phyloP scores from a whole-genome alignment of 2,888 invertebrate genomes.

The Leucoma salicis region DNA sequence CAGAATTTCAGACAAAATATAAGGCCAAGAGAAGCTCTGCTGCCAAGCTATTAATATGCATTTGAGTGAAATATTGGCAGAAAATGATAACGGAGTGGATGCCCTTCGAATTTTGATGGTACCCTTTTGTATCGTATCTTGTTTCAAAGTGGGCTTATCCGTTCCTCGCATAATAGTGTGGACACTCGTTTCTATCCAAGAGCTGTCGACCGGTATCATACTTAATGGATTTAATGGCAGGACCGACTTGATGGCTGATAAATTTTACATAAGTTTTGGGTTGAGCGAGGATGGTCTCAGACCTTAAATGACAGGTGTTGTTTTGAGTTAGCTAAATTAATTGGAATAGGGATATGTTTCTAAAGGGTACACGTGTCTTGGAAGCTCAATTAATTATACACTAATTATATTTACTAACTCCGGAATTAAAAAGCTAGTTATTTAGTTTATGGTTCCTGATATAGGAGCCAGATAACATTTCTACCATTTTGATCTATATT shows the following conservation, averaged over 20 bases:
- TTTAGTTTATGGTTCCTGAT: no score
- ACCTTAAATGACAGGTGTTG: constrained; percentile 15
- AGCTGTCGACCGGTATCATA: constrained; percentile 39
- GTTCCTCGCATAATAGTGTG: constrained; percentile 62
- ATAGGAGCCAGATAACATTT: no score
- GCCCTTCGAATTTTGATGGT: constrained; percentile 73
- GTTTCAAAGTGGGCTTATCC: constrained; percentile 76
- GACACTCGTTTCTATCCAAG: constrained; percentile 47
- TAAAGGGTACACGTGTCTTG: background rate
- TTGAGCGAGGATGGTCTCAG: constrained; percentile 9
- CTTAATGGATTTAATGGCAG: constrained; percentile 45
- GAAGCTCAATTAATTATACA: background rate
- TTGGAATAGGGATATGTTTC: constrained; percentile 7
- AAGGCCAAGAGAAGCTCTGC: no score
- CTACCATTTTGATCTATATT: no score
- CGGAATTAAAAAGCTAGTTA: no score
- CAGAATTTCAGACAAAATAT: no score
- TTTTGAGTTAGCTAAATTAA: constrained; percentile 4
- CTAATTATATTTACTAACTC: no score
- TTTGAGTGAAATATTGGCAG: constrained; percentile 70
- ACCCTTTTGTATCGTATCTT: constrained; percentile 73
- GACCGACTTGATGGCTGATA: constrained; percentile 32
- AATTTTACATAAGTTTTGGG: constrained; percentile 38
- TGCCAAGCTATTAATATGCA: constrained; percentile 50
- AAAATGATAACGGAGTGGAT: constrained; percentile 71